phyloP scores from a whole-genome alignment of 2,888 invertebrate species.

The Tiliacea aurago region DNA sequence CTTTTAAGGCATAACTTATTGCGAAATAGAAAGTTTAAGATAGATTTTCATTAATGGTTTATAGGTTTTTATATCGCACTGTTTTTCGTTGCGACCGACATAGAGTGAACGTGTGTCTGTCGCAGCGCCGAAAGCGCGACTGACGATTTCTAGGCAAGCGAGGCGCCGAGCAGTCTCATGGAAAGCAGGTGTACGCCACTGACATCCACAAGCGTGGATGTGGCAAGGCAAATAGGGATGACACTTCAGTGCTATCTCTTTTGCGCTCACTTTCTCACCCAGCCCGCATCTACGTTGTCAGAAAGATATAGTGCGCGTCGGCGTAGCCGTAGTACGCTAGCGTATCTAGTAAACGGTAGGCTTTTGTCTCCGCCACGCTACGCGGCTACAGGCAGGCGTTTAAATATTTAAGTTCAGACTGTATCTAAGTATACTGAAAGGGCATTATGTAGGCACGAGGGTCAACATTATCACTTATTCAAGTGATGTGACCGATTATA shows the following conservation, averaged over 20 bases:
- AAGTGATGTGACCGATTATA: constrained; percentile 47
- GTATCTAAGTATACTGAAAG: constrained; percentile 60
- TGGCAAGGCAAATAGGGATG: constrained; percentile 61
- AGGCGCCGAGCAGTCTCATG: constrained; percentile 84
- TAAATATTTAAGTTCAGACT: constrained; percentile 62
- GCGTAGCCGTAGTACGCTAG: constrained; percentile 40
- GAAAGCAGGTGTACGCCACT: constrained; percentile 75
- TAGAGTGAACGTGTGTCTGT: constrained; percentile 62
- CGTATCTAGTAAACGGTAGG: constrained; percentile 56
- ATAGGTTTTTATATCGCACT: constrained; percentile 72
- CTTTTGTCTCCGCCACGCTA: constrained; percentile 45
- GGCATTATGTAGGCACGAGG: constrained; percentile 57
- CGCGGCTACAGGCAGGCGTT: constrained; percentile 35
- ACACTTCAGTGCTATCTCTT: constrained; percentile 58
- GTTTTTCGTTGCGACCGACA: constrained; percentile 61
- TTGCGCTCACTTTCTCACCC: constrained; percentile 51
- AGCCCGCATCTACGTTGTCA: constrained; percentile 4
- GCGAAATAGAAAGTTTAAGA: constrained; percentile 64
- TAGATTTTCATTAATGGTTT: constrained; percentile 82
- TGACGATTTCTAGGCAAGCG: constrained; percentile 66
- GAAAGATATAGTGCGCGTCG: constrained; percentile 42
- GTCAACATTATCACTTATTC: constrained; percentile 62
- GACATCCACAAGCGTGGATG: constrained; percentile 67
- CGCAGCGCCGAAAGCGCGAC: constrained; percentile 82
- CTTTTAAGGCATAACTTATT: constrained; percentile 73